Conservation (phyloP, 2,797 vertebrate genomes). For the Protosalanx chinensis region DNA sequence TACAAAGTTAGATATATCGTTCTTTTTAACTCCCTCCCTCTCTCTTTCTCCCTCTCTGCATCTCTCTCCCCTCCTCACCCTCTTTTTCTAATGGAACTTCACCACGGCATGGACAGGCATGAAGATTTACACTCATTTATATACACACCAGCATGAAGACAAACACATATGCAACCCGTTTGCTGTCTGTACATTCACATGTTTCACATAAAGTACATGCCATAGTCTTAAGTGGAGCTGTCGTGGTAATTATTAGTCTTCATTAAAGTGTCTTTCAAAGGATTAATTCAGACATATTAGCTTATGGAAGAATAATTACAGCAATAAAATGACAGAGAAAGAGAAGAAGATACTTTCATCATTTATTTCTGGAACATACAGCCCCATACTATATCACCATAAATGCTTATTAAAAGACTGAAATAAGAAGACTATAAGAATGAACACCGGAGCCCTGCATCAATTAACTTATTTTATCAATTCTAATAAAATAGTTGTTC, state of each 20-base stretch:
- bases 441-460: neutral
- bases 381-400: neutral
- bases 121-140: neutral
- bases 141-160: neutral
- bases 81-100: neutral
- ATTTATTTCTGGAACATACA: slow-evolving; percentile 27
- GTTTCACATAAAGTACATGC: neutral
- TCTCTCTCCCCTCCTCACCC: neutral
- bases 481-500: neutral
- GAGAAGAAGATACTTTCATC: slow-evolving; percentile 33
- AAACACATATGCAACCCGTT: neutral
- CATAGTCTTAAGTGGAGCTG: slow-evolving; percentile 38
- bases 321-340: slow-evolving; percentile 18
- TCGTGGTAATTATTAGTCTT: slow-evolving; percentile 47
- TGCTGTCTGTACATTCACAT: neutral
- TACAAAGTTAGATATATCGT: no score
- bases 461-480: neutral
- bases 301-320: slow-evolving; percentile 30
- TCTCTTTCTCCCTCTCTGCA: neutral
- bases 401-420: neutral
- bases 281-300: slow-evolving; percentile 44
- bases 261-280: slow-evolving; percentile 49
- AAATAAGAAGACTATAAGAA: neutral
- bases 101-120: neutral
- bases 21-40: no score